phyloP scores from a whole-genome alignment of 2,797 vertebrate species.

The Percopsis omiscomaycus region DNA sequence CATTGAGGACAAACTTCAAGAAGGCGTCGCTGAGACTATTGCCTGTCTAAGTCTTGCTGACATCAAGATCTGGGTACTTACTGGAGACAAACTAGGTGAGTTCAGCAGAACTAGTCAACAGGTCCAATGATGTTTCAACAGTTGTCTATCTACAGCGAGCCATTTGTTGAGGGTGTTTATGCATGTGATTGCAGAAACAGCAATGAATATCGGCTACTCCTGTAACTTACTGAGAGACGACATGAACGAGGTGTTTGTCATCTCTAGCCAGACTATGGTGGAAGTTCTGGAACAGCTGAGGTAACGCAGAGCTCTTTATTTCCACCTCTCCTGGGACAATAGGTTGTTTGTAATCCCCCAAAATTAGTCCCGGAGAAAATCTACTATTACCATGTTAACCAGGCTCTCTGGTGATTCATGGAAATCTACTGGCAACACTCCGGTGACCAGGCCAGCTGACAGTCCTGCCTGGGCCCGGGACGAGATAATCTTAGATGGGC shows the following conservation, averaged over 20 bases:
- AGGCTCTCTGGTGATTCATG: background rate
- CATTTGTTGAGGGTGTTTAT: conserved; percentile 66
- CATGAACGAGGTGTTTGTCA: conserved; percentile 85
- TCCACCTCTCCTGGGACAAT: background rate
- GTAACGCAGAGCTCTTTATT: conserved; percentile 53
- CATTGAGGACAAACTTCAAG: conserved; percentile 95
- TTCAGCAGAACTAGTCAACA: no score
- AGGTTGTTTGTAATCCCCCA: background rate
- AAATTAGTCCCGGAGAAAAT: conserved; percentile 7
- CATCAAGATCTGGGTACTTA: conserved; percentile 95
- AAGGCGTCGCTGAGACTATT: conserved; percentile 90
- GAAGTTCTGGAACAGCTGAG: conserved; percentile 82
- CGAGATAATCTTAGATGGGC: no score
- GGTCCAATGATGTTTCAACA: no score
- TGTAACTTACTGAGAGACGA: conserved; percentile 91
- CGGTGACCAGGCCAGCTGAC: background rate
- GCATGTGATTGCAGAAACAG: conserved; percentile 82
- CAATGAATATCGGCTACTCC: conserved; percentile 92
- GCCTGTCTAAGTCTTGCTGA: conserved; percentile 84
- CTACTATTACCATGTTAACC: conserved; percentile 2
- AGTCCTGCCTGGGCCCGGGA: no score
- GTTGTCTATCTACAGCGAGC: conserved; percentile 49
- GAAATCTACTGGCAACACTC: background rate
- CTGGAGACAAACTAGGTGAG: conserved; percentile 93
- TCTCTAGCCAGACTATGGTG: conserved; percentile 79